phyloP scores from a whole-genome alignment of 1,140 invertebrate genomes.

The Leptopilina clavipes region DNA sequence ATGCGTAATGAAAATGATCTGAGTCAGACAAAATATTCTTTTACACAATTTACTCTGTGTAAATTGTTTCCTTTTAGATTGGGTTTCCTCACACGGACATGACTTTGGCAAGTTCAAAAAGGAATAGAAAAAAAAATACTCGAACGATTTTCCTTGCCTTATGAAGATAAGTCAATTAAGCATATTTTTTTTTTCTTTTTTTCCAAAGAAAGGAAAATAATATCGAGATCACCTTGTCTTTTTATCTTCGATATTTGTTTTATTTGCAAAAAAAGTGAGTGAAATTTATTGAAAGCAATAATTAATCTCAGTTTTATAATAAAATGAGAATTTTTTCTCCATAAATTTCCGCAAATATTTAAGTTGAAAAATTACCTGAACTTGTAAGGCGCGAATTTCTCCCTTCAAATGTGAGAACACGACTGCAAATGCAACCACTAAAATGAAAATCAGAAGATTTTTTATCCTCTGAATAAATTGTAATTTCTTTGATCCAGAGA shows the following conservation, averaged over 20 bases:
- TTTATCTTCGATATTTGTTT: neutral
- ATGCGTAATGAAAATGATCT: conserved; percentile 29
- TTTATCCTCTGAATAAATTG: conserved; percentile 56
- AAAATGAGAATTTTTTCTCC: no score
- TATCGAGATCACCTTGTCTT: neutral
- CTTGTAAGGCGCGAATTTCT: conserved; percentile 56
- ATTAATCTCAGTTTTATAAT: no score
- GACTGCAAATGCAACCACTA: conserved; percentile 49
- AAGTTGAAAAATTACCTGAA: conserved; percentile 54
- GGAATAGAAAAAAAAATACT: conserved; percentile 20
- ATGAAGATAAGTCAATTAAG: conserved; percentile 1
- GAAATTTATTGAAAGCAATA: neutral
- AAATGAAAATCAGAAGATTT: conserved; percentile 47
- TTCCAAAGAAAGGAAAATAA: neutral
- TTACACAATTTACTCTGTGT: neutral
- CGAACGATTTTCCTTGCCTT: neutral
- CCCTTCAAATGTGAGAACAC: conserved; percentile 51
- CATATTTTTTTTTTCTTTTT: neutral
- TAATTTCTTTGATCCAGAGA: conserved; percentile 57
- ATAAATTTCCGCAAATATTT: no score
- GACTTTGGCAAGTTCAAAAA: conserved; percentile 26
- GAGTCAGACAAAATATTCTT: conserved; percentile 14
- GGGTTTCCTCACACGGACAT: conserved; percentile 19
- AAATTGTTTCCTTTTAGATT: conserved; percentile 23
- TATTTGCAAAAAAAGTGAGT: neutral